Base-by-base conservation (phyloP, 2,113 vertebrate species). In the Paradisaea rubra region DNA sequence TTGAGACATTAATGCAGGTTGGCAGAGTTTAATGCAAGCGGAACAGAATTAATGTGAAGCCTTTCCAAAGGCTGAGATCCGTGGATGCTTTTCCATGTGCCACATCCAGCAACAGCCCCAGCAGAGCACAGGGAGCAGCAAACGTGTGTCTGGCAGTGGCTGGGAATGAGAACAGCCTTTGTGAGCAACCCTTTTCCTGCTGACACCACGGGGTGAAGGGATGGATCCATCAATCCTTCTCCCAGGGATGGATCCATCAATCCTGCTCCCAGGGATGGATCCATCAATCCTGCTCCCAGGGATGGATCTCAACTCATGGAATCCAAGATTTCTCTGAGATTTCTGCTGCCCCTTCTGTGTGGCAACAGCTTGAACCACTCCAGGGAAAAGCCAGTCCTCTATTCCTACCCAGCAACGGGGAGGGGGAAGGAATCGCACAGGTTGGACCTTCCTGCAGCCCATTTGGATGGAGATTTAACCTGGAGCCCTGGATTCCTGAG, bases 321-420 rank as follows among this genome's bases (percentile, higher is more conserved):
- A 74, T 37, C n/a, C 24, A 25, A 15, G 35, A 42, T 39, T 54
- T 41, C 35, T 3, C 31, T 6, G 16, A 49, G 49, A 6, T 54
- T 86, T 82, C 44, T 76, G n/a, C 49, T 35, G 14, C 42, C 45
- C 64, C 49, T n/a, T 54, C 35, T 35, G 6, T 0, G 22, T 0
- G 70, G 61, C 30, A 61, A 7, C 21, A 33, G 28, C 47, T 24
- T 3, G 33, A 71, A 7, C 44, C 10, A 0, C 5, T 2, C 41
- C 44, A 14, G 44, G n/a, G 59, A 33, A 37, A 54, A 76, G 9
- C 13, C 28, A 21, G 17, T 4, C 27, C 49, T 39, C 6, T 6
- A 2, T 17, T 42, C 35, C 42, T 9, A 4, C 2, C 1, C 23
- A 61, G 37, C 11, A 2, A 8, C 0, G 9, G 45, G 41, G 16